Conservation (phyloP, 2,888 invertebrate species). For the Orthosia gracilis region DNA sequence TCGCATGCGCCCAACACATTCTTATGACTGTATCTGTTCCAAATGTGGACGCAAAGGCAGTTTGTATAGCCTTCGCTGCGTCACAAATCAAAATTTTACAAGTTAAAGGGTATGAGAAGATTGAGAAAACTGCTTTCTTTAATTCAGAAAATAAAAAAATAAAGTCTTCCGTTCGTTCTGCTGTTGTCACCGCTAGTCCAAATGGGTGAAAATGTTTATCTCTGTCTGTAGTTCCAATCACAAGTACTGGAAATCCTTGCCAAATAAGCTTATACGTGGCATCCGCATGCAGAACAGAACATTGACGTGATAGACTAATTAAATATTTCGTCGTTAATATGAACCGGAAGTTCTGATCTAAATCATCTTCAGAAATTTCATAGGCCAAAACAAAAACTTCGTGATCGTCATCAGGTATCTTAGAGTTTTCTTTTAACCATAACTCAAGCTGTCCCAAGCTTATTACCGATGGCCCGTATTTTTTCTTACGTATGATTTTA, state of each 20-base stretch:
- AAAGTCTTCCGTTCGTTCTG: slow-evolving; percentile 6
- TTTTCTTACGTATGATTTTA: not conserved
- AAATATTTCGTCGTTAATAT: slow-evolving; percentile 5
- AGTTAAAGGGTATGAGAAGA: slow-evolving; percentile 1
- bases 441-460: not conserved
- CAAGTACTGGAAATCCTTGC: not conserved
- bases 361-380: slow-evolving; percentile 4
- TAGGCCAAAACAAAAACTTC: slow-evolving; percentile 1
- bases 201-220: slow-evolving; percentile 5
- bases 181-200: not conserved
- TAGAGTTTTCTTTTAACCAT: slow-evolving; percentile 4
- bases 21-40: not conserved
- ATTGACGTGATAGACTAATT: slow-evolving; percentile 2
- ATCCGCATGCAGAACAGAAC: no score
- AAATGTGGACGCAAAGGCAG: not conserved
- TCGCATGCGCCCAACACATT: slow-evolving; percentile 2
- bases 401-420: not conserved
- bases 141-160: not conserved
- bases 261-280: slow-evolving; percentile 3
- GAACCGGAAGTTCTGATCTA: slow-evolving; percentile 6
- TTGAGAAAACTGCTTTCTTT: slow-evolving; percentile 2
- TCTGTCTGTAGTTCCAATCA: not conserved
- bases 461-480: not conserved
- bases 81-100: slow-evolving; percentile 1
- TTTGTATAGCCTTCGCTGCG: slow-evolving; percentile 2